phyloP scores from a whole-genome alignment of 2,113 vertebrate species.

The Phylloscopus whistleri region DNA sequence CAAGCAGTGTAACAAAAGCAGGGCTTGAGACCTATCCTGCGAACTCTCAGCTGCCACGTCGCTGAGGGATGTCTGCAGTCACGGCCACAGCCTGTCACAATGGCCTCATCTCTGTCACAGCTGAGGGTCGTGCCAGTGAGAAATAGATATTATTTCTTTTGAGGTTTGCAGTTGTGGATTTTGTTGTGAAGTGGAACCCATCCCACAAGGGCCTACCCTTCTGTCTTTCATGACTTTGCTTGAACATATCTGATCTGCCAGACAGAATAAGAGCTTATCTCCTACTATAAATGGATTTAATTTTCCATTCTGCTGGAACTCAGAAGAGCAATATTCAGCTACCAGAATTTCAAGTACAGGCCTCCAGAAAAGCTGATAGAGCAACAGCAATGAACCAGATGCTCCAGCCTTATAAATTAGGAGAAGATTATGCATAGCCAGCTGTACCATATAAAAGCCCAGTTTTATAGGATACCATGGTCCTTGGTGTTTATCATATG shows the following conservation, averaged over 20 bases:
- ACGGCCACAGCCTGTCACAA: accelerated
- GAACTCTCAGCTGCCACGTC: accelerated
- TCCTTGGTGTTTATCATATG: constrained; percentile 74
- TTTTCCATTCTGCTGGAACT: background rate
- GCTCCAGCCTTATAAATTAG: constrained; percentile 74
- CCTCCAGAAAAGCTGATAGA: constrained; percentile 53
- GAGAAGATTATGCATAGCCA: constrained; percentile 74
- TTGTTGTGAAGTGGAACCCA: background rate
- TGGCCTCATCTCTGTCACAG: accelerated
- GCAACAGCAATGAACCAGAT: constrained; percentile 69
- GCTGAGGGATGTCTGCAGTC: background rate
- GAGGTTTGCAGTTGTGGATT: background rate
- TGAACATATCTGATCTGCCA: background rate
- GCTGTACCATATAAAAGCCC: constrained; percentile 70
- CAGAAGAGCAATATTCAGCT: background rate
- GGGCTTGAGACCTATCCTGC: background rate
- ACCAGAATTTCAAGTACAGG: constrained; percentile 27
- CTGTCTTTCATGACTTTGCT: background rate
- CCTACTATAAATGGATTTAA: background rate
- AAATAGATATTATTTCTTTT: background rate
- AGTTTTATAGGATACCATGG: constrained; percentile 64
- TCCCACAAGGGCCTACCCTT: background rate
- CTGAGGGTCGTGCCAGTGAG: background rate
- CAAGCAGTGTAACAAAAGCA: background rate
- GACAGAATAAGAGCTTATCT: background rate